Evolutionary conservation across 2,888 invertebrate genomes (phyloP).

Genomic region (Ochropleura plecta): DNA sequence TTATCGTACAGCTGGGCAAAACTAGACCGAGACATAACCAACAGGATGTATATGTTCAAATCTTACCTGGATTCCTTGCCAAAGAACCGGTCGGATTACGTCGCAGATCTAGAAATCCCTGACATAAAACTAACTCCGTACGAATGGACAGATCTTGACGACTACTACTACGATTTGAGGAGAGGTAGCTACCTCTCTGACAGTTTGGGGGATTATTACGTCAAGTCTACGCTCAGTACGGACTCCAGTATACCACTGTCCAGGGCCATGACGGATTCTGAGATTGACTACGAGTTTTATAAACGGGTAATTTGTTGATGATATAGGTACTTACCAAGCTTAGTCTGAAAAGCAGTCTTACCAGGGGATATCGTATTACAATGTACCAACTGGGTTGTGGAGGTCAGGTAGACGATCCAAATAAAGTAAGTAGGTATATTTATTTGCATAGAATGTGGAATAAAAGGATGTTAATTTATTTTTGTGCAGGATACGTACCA

Average conservation of each 20-base stretch:
- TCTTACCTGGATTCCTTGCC: conserved; percentile 80
- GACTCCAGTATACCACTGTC: conserved; percentile 82
- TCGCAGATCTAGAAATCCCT: conserved; percentile 82
- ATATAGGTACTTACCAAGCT: background rate
- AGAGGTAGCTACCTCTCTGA: conserved; percentile 74
- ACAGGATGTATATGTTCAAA: conserved; percentile 81
- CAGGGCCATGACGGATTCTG: conserved; percentile 86
- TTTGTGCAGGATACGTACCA: too few species aligned
- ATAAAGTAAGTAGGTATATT: too few species aligned
- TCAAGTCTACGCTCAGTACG: conserved; percentile 73
- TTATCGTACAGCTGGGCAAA: conserved; percentile 29
- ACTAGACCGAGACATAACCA: conserved; percentile 31
- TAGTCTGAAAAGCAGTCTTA: background rate
- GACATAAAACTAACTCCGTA: conserved; percentile 79
- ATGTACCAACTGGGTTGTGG: too few species aligned
- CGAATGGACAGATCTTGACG: conserved; percentile 76
- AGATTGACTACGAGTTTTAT: conserved; percentile 82
- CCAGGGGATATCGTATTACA: too few species aligned
- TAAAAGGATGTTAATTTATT: too few species aligned
- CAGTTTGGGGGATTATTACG: conserved; percentile 70
- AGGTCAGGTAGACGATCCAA: too few species aligned
- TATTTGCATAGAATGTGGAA: too few species aligned
- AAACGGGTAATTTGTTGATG: conserved; percentile 73
- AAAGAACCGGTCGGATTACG: conserved; percentile 79
- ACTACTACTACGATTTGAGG: conserved; percentile 64